phyloP scores from a whole-genome alignment of 1,140 invertebrate genomes.

The Anastatus disparis region DNA sequence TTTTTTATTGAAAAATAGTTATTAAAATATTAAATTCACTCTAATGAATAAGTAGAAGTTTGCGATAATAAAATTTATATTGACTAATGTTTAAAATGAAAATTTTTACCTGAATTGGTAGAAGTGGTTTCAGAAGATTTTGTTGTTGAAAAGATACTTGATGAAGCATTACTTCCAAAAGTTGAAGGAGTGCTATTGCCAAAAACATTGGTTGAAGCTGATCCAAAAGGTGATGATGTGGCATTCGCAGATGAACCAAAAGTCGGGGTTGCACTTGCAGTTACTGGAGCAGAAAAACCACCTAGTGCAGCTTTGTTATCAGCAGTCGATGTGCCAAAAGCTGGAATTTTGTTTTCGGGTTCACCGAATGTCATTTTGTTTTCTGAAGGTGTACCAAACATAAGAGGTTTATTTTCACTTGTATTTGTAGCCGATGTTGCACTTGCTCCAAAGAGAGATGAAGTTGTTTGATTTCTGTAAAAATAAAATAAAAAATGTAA shows the following conservation, averaged over 20 bases:
- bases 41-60: too few species aligned
- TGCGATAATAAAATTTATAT: too few species aligned
- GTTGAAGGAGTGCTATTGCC: background rate
- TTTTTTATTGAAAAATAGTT: background rate
- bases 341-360: constrained; percentile 35
- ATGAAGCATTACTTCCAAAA: background rate
- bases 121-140: constrained; percentile 33
- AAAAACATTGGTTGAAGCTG: background rate
- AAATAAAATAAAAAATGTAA: too few species aligned
- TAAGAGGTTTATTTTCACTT: constrained; percentile 45
- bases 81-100: background rate
- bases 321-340: constrained; percentile 12
- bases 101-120: constrained; percentile 14
- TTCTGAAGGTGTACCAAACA: constrained; percentile 47
- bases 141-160: background rate
- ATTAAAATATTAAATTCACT: background rate
- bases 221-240: constrained; percentile 6
- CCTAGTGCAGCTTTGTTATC: background rate
- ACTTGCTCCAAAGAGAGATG: constrained; percentile 27
- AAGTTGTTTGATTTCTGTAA: constrained; percentile 23
- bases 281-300: background rate
- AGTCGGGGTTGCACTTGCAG: background rate
- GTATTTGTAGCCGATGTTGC: background rate
- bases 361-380: constrained; percentile 31
- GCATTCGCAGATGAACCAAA: background rate